Evolutionary conservation across 1,140 invertebrate genomes (phyloP), one percentile per base, ranked within the genome.

Genomic region (Pogonognathellus flavescens): DNA sequence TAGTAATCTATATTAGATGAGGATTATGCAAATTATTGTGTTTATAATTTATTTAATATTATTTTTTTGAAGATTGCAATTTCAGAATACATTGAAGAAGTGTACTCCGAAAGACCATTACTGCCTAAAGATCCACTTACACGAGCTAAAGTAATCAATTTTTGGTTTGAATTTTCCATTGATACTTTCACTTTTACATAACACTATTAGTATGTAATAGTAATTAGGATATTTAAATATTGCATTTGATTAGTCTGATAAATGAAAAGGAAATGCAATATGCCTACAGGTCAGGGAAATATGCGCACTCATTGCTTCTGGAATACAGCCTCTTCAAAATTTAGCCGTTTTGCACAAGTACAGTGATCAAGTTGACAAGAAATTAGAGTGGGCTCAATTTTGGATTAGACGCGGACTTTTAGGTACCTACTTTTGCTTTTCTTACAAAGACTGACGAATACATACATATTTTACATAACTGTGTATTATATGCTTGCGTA

Each of bases 241-340:
- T n/a, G n/a, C n/a, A n/a, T n/a, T n/a, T n/a, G n/a, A n/a, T n/a
- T n/a, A n/a, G n/a, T n/a, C n/a, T n/a, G n/a, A n/a, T n/a, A n/a
- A n/a, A n/a, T n/a, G n/a, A n/a, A n/a, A n/a, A n/a, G n/a, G n/a
- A n/a, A n/a, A n/a, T n/a, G n/a, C n/a, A n/a, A 83, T 16, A 18
- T 57, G 31, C 53, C 49, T 52, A 25, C n/a, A 86, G 80, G 96
- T 97, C 82, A 92, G 95, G 88, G 93, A 94, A 89, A 93, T 96
- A 88, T 94, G 93, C 84, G 94, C 97, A 91, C 92, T 97, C 0
- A 97, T 99, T 89, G 94, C 94, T 62, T 96, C 96, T 72, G 97
- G 97, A 60, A 98, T 98, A 89, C 97, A 99, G 91, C 98, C 98
- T 0, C 91, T 99, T 50, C 98, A 99, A 91, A 99, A 99, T 92